phyloP scores from a whole-genome alignment of 2,888 invertebrate species.

The Brachylomia viminalis region DNA sequence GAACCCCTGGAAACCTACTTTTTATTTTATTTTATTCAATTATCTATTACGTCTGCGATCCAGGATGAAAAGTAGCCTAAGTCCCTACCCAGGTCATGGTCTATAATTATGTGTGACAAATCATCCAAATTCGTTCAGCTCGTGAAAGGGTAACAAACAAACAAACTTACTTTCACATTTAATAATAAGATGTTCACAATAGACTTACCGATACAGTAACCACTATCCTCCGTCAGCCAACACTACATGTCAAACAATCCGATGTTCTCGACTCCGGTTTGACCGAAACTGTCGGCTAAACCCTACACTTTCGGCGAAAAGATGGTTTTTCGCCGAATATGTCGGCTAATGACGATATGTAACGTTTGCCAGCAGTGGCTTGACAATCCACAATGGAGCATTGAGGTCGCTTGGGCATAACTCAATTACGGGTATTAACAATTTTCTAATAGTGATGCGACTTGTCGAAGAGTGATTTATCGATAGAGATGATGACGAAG shows the following conservation, averaged over 20 bases:
- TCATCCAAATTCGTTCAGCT: no score
- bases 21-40: conserved; percentile 5
- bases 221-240: conserved; percentile 34
- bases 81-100: no score
- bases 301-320: conserved; percentile 42
- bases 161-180: no score
- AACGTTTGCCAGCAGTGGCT: conserved; percentile 69
- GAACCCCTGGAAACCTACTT: background rate
- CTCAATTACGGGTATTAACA: conserved; percentile 90
- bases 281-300: conserved; percentile 42
- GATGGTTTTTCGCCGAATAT: conserved; percentile 44
- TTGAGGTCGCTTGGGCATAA: conserved; percentile 86
- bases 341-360: conserved; percentile 48
- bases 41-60: no score
- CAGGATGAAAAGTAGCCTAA: no score
- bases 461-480: conserved; percentile 56
- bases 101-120: no score
- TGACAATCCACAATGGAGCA: conserved; percentile 82
- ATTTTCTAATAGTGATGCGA: conserved; percentile 83
- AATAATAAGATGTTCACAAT: background rate
- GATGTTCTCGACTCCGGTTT: conserved; percentile 16
- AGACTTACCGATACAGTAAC: conserved; percentile 62
- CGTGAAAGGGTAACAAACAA: no score
- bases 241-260: conserved; percentile 75
- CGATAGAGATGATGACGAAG: conserved; percentile 63